Conservation (phyloP, 1,140 invertebrate species). For the Polypedilum pembai region DNA sequence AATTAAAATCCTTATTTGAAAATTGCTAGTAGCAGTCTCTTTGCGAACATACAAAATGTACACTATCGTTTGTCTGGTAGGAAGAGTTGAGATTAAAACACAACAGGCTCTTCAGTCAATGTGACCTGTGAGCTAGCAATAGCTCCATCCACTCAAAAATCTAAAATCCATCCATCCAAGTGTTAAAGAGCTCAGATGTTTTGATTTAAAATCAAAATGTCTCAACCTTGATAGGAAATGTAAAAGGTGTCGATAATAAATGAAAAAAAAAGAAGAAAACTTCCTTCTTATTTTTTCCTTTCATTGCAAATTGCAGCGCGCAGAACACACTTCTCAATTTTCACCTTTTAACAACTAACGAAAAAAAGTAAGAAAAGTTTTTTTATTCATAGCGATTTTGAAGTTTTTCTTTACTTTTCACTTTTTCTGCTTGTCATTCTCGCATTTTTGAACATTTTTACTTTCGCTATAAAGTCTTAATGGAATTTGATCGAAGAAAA, state of each 20-base stretch:
- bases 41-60: too few species aligned
- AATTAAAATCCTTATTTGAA: too few species aligned
- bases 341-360: not conserved
- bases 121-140: too few species aligned
- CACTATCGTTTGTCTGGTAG: too few species aligned
- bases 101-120: too few species aligned
- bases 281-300: conserved; percentile 4
- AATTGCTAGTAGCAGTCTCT: too few species aligned
- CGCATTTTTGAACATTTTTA: not conserved
- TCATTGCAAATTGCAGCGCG: not conserved
- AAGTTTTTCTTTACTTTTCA: conserved; percentile 1
- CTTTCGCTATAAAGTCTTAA: not conserved
- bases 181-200: too few species aligned
- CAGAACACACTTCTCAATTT: conserved; percentile 22
- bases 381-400: not conserved
- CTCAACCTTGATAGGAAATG: too few species aligned
- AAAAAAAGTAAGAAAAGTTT: not conserved
- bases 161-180: too few species aligned
- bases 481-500: conserved; percentile 1
- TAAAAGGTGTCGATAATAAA: conserved; percentile 19
- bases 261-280: not conserved
- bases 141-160: too few species aligned
- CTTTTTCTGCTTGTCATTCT: not conserved
- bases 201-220: not conserved
- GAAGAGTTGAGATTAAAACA: too few species aligned